Conservation (phyloP, 1,140 invertebrate species). For the Aradophagus sp. region DNA sequence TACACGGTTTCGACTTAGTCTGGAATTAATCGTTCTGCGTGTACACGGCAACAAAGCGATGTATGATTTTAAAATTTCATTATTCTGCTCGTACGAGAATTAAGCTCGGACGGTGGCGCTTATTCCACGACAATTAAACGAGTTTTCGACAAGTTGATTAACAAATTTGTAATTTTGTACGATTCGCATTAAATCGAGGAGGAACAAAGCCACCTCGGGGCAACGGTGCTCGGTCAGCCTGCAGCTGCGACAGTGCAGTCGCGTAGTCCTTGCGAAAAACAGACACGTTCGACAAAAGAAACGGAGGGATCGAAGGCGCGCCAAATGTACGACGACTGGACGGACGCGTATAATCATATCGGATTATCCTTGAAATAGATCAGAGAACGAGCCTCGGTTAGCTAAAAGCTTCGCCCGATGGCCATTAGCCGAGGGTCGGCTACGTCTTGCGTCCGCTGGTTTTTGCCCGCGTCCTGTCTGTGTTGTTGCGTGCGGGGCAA, state of each 20-base stretch:
- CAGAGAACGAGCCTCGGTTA: slow-evolving; percentile 70
- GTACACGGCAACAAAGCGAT: slow-evolving; percentile 29
- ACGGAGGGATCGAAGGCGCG: slow-evolving; percentile 62
- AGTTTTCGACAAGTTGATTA: slow-evolving; percentile 16
- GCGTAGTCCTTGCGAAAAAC: slow-evolving; percentile 15
- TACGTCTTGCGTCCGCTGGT: slow-evolving; percentile 61
- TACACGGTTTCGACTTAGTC: slow-evolving; percentile 40
- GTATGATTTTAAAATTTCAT: slow-evolving; percentile 48
- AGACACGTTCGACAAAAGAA: slow-evolving; percentile 46
- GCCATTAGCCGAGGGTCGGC: slow-evolving; percentile 72
- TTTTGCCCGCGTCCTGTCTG: slow-evolving; percentile 50
- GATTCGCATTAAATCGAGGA: neutral
- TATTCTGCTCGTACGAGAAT: slow-evolving; percentile 5
- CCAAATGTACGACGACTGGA: slow-evolving; percentile 71
- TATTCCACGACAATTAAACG: slow-evolving; percentile 16
- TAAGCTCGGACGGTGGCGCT: slow-evolving; percentile 16
- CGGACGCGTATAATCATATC: slow-evolving; percentile 74
- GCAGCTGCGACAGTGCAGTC: too few relatives aligned
- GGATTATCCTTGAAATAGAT: slow-evolving; percentile 75
- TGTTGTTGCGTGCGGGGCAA: slow-evolving; percentile 31
- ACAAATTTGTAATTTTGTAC: slow-evolving; percentile 14
- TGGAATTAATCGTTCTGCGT: slow-evolving; percentile 39
- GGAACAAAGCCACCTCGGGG: too few relatives aligned
- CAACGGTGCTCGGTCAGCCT: too few relatives aligned
- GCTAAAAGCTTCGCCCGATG: slow-evolving; percentile 74